These are phyloP conservation scores for Eupithecia inturbata DNA, from an alignment of 2,888 invertebrate genomes.

Conservation along the genomic window DNA sequence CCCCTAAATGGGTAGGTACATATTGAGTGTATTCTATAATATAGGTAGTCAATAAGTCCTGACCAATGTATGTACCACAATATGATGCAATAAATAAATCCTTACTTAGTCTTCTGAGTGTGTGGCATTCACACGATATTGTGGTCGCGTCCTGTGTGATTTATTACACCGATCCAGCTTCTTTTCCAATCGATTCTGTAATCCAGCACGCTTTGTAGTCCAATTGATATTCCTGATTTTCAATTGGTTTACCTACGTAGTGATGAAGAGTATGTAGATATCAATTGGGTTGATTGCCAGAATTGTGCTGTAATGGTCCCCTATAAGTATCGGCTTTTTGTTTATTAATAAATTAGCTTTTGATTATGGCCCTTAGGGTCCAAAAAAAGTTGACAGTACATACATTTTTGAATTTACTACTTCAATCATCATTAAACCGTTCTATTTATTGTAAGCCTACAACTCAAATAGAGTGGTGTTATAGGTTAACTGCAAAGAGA, in stretches of 20 bases:
- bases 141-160: conserved; percentile 10
- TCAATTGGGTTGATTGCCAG: conserved; percentile 32
- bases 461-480: not conserved
- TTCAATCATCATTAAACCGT: no score
- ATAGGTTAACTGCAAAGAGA: not conserved
- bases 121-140: not conserved
- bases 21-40: no score
- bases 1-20: no score
- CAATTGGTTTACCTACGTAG: conserved; percentile 16
- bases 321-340: conserved; percentile 24
- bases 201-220: conserved; percentile 25
- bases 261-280: conserved; percentile 17
- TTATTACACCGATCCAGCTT: conserved; percentile 21
- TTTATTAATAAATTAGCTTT: conserved; percentile 9
- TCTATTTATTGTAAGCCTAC: not conserved
- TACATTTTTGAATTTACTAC: not conserved
- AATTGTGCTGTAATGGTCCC: conserved; percentile 30
- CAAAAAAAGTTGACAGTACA: not conserved
- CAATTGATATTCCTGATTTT: conserved; percentile 25
- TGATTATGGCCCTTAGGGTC: not conserved
- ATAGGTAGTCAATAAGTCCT: no score
- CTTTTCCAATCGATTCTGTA: conserved; percentile 24
- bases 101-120: not conserved
- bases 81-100: no score
- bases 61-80: no score